These are phyloP conservation scores for Troilus luridus DNA, from an alignment of 2,888 invertebrate species.

Conservation along the genomic window DNA sequence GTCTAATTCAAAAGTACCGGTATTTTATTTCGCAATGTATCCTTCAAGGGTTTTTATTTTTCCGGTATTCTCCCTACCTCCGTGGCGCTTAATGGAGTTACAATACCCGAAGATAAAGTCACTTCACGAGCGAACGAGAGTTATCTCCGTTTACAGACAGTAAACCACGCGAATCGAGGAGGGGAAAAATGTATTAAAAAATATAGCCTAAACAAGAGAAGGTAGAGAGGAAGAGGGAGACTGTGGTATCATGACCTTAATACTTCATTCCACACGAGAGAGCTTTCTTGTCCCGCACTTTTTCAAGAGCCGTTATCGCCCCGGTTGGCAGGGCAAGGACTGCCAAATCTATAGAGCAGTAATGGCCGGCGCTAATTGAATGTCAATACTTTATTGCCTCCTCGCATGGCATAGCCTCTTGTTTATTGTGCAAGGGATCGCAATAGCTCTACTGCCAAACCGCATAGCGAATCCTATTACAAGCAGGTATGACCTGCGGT, in stretches of 20 bases:
- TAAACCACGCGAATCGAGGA: neutral
- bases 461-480: neutral
- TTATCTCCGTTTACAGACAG: constrained; percentile 40
- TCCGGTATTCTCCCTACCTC: neutral
- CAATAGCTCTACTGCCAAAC: neutral
- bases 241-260: constrained; percentile 50
- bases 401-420: neutral
- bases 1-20: no score
- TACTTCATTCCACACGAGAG: constrained; percentile 56
- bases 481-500: neutral
- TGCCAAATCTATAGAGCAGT: constrained; percentile 26
- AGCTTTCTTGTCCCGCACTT: constrained; percentile 35
- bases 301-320: constrained; percentile 48
- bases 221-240: neutral
- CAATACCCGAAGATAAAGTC: constrained; percentile 20
- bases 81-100: neutral
- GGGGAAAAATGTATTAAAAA: constrained; percentile 45
- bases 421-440: neutral
- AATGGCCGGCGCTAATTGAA: constrained; percentile 18
- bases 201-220: neutral
- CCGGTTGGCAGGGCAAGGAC: constrained; percentile 26
- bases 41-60: neutral
- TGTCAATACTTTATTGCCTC: constrained; percentile 33
- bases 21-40: neutral
- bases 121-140: neutral